phyloP scores from a whole-genome alignment of 2,888 invertebrate species.

The Athalia rosae region DNA sequence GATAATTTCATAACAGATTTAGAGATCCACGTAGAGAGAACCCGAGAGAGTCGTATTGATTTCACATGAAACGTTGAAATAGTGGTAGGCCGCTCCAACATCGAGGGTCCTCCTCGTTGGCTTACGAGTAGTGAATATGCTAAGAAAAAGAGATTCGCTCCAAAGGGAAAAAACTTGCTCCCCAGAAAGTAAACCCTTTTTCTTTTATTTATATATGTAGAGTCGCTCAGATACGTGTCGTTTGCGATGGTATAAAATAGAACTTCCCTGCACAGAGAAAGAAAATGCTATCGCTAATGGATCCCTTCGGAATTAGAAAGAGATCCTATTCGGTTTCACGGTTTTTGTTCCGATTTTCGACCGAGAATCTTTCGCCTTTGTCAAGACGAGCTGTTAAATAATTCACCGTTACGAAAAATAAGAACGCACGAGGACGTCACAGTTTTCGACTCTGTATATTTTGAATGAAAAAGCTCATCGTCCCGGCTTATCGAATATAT shows the following conservation, averaged over 20 bases:
- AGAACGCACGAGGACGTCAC: too few relatives aligned
- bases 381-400: too few relatives aligned
- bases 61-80: conserved; percentile 22
- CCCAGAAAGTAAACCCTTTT: conserved; percentile 24
- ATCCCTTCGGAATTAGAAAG: too few relatives aligned
- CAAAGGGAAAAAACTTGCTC: not conserved
- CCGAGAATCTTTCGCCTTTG: too few relatives aligned
- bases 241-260: conserved; percentile 1
- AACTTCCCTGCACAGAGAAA: not conserved
- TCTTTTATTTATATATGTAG: not conserved
- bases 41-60: conserved; percentile 23
- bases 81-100: not conserved
- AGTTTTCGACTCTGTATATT: too few relatives aligned
- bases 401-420: too few relatives aligned
- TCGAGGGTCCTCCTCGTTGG: conserved; percentile 12
- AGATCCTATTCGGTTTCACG: too few relatives aligned
- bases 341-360: too few relatives aligned
- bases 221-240: conserved; percentile 22
- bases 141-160: not conserved
- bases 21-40: not conserved
- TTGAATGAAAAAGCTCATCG: too few relatives aligned
- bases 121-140: conserved; percentile 13
- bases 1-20: conserved; percentile 1
- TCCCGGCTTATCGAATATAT: not conserved
- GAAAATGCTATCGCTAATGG: not conserved